Base-by-base conservation (phyloP, 2,888 invertebrate species). In the Sphaeridia pumilis region DNA sequence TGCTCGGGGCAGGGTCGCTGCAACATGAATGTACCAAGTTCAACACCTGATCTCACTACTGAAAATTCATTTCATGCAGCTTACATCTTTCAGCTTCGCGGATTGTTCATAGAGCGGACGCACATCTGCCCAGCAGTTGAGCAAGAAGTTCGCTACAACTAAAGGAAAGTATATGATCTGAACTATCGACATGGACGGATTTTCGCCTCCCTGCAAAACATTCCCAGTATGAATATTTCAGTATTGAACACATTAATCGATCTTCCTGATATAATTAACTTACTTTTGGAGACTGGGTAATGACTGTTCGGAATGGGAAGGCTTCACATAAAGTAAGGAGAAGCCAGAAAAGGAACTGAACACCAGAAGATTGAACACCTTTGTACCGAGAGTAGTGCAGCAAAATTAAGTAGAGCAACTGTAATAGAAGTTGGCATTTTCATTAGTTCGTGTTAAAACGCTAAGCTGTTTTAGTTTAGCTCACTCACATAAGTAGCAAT, bases 331-430 rank as follows among this genome's bases (percentile, higher is more conserved):
- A 25, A 0, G 78, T 74, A 51, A 87, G 70, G 0, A 90, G 68
- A 21, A 92, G 74, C 93, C 94, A 95, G 72, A 94, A 94, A 61
- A 90, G 72, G 72, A 92, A 94, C 55, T 90, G 74, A 48, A 87
- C 77, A 3, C 94, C 95, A 3, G 95, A 94, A 14, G 92, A 84
- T 67, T 86, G 78, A 67, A 89, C 78, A 20, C 95, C 95, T 73
- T 80, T 79, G 69, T 81, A 83, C 65, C 83, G 81, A 70, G 93
- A 92, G 68, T 83, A 82, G 65, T 80, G 75, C 58, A 89, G 73
- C 57, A 94, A 74, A 4, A 80, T 72, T 36, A 78, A 77, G 58
- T 83, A 25, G 24, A 51, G 22, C 22, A 43, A 27, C 54, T 54
- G 36, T 21, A 43, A 54, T 21, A 28, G 34, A 31, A 7, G n/a